A percentile compares a stretch with the other conserved stretches of the same genome.
These are phyloP conservation scores for Pediacus dermestoides DNA, from an alignment of 2,888 invertebrate species.

Conservation along the genomic window DNA sequence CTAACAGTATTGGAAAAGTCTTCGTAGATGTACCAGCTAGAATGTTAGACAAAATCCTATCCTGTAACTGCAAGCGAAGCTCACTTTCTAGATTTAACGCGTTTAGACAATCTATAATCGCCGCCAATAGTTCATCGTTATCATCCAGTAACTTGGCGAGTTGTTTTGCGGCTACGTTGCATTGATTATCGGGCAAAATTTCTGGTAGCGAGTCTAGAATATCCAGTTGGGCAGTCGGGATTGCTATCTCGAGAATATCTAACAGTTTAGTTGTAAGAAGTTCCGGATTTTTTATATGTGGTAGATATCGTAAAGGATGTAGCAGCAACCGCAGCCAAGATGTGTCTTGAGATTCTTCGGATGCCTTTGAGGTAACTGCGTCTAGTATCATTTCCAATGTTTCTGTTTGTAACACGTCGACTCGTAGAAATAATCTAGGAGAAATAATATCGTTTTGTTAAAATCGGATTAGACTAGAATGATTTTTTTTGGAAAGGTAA, in stretches of 20 bases:
- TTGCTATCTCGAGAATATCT: conserved; percentile 63
- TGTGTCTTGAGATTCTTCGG: conserved; percentile 50
- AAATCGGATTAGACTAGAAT: not conserved
- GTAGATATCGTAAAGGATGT: conserved; percentile 65
- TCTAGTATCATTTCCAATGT: conserved; percentile 60
- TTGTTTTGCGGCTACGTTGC: conserved; percentile 58
- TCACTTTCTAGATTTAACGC: conserved; percentile 59
- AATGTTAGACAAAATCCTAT: conserved; percentile 55
- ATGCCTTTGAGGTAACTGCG: conserved; percentile 57
- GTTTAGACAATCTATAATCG: conserved; percentile 64
- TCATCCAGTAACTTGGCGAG: conserved; percentile 57
- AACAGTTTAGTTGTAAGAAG: conserved; percentile 61
- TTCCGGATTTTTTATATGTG: conserved; percentile 57
- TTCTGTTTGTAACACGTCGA: conserved; percentile 59
- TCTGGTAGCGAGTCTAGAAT: conserved; percentile 75
- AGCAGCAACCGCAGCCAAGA: conserved; percentile 59
- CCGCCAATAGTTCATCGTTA: conserved; percentile 55
- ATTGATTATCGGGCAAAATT: conserved; percentile 71
- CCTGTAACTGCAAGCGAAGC: conserved; percentile 56
- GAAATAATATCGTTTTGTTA: conserved; percentile 10
- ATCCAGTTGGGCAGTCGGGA: conserved; percentile 65
- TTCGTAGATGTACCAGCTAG: conserved; percentile 52
- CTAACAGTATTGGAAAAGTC: conserved; percentile 56
- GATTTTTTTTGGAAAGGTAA: no score
- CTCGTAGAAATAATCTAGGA: conserved; percentile 61